These are phyloP conservation scores for Poecilia velifera DNA, from an alignment of 2,797 vertebrate species.

Conservation along the genomic window DNA sequence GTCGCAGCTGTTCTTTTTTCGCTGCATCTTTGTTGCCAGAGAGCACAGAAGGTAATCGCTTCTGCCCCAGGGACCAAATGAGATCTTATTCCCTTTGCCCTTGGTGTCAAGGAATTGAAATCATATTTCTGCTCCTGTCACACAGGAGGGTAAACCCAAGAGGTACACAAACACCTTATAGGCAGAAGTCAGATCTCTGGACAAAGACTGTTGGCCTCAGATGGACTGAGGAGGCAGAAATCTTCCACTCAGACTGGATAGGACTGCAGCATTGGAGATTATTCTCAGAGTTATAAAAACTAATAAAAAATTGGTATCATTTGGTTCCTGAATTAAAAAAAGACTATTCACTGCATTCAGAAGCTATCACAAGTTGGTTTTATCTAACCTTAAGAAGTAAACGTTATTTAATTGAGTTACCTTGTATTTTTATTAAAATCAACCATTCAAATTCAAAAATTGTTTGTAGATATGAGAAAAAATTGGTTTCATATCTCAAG, in stretches of 20 bases:
- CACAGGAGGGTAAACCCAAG: constrained; percentile 17
- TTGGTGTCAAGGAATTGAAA: constrained; percentile 41
- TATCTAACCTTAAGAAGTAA: background rate
- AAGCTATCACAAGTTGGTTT: background rate
- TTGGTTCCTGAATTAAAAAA: background rate
- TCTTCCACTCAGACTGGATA: background rate
- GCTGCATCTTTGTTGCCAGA: constrained; percentile 11
- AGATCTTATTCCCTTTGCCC: constrained; percentile 35
- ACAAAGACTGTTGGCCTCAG: background rate
- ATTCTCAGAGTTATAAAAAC: background rate
- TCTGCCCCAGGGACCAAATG: constrained; percentile 21
- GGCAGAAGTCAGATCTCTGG: constrained; percentile 7
- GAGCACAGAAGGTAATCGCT: constrained; percentile 17
- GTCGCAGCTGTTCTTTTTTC: background rate
- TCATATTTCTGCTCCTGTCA: constrained; percentile 46
- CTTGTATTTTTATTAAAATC: background rate
- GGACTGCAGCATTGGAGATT: background rate
- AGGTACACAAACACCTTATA: constrained; percentile 28
- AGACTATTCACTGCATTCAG: background rate
- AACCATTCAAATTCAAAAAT: too few relatives aligned
- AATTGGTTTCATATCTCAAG: background rate
- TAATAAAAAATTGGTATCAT: background rate
- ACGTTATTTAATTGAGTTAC: background rate
- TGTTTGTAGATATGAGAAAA: background rate
- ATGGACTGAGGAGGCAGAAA: background rate